Percentiles rank a stretch among this genome's conserved stretches.
phyloP scores from a whole-genome alignment of 37 sponge, comb jelly and placozoan species.

The Theonella swinhoei region DNA sequence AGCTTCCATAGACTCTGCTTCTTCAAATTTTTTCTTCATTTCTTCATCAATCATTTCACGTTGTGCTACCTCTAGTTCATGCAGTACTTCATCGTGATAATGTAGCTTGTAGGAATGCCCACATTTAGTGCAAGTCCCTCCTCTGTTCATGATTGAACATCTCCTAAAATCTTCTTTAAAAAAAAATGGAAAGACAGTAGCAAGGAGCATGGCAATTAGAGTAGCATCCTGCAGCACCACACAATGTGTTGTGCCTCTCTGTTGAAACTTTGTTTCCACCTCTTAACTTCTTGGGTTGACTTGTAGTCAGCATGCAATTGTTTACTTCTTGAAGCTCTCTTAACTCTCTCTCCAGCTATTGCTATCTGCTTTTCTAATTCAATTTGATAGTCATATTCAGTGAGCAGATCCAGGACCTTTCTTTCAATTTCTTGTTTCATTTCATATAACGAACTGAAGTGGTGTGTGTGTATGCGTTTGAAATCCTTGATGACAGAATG shows the following conservation, averaged over 20 bases:
- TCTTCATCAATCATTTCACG: neutral
- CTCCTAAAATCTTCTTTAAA: slow-evolving; percentile 30
- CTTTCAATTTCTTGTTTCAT: slow-evolving; percentile 37
- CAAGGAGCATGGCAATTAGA: slow-evolving; percentile 49
- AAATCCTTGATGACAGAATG: neutral
- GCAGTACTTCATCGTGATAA: slow-evolving; percentile 5
- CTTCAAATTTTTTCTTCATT: slow-evolving; percentile 15
- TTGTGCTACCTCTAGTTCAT: neutral
- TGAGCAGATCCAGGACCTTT: neutral
- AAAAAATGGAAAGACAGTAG: neutral
- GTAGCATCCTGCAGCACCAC: slow-evolving; percentile 23
- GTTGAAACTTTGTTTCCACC: neutral
- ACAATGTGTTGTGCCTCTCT: slow-evolving; percentile 34
- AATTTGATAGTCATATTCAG: slow-evolving; percentile 8
- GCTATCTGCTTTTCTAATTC: neutral
- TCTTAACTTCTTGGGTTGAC: neutral
- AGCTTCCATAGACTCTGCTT: slow-evolving; percentile 25
- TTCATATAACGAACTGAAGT: slow-evolving; percentile 15
- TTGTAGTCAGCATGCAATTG: neutral
- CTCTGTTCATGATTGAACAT: slow-evolving; percentile 28
- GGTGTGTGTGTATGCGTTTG: slow-evolving; percentile 2
- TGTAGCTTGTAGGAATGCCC: slow-evolving; percentile 29
- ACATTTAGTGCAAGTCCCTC: slow-evolving; percentile 14
- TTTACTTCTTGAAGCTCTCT: slow-evolving; percentile 4
- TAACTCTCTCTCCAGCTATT: neutral